phyloP scores from a whole-genome alignment of 2,888 invertebrate genomes.

The Drosophila glabriapex region DNA sequence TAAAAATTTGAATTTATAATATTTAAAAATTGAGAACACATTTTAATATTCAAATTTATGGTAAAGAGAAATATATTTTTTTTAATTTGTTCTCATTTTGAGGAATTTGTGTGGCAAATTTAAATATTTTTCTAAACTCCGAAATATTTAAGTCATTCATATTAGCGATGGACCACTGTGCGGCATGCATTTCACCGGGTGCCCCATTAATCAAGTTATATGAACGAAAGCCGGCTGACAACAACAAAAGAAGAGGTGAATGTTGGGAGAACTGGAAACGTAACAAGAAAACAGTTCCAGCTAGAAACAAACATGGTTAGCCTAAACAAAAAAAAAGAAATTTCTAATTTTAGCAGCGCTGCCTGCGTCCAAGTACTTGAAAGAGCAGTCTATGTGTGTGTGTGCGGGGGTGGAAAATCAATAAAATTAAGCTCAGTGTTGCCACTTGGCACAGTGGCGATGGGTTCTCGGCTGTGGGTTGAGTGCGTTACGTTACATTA shows the following conservation, averaged over 20 bases:
- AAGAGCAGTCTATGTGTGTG: conserved; percentile 6
- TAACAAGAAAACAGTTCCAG: not conserved
- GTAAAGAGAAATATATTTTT: not conserved
- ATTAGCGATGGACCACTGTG: not conserved
- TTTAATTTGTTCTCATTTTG: not conserved
- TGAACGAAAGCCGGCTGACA: conserved; percentile 49
- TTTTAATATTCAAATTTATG: not conserved
- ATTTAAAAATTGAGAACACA: not conserved
- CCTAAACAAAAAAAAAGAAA: conserved; percentile 20
- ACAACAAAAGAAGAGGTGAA: conserved; percentile 1
- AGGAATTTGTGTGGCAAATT: not conserved
- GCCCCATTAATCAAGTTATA: conserved; percentile 58
- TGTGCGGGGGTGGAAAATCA: conserved; percentile 66
- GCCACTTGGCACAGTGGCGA: conserved; percentile 53
- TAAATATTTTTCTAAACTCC: not conserved
- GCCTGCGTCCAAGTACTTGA: conserved; percentile 51
- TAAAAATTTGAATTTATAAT: not conserved
- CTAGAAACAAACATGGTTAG: conserved; percentile 1
- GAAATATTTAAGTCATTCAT: not conserved
- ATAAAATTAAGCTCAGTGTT: conserved; percentile 73
- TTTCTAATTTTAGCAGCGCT: conserved; percentile 64
- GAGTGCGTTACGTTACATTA: conserved; percentile 34
- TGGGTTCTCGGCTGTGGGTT: conserved; percentile 13
- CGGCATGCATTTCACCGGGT: conserved; percentile 31
- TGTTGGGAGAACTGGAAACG: conserved; percentile 10